Percentiles rank a stretch among this genome's conserved stretches.
Evolutionary conservation across 2,797 vertebrate species (phyloP).

Genomic region (Sebastes hubbsi): DNA sequence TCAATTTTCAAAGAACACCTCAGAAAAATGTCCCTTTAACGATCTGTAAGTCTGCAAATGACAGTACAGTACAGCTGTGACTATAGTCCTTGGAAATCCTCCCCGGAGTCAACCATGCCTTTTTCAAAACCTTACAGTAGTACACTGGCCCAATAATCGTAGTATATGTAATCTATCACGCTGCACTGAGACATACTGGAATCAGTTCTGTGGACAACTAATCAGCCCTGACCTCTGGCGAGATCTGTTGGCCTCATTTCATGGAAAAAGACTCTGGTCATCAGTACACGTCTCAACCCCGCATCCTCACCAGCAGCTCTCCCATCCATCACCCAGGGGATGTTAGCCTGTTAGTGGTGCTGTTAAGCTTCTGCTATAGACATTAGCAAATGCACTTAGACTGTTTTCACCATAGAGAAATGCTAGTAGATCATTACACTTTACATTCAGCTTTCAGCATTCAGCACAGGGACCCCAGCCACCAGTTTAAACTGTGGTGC

Average conservation of each 20-base stretch:
- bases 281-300: slow-evolving; percentile 31
- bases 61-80: neutral
- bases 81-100: neutral
- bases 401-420: slow-evolving; percentile 17
- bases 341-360: slow-evolving; percentile 47
- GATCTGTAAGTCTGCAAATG: neutral
- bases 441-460: neutral
- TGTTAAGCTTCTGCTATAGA: slow-evolving; percentile 19
- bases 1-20: neutral
- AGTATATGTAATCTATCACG: slow-evolving; percentile 9
- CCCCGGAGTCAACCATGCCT: neutral
- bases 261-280: slow-evolving; percentile 18
- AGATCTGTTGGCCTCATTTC: slow-evolving; percentile 32
- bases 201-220: slow-evolving; percentile 16
- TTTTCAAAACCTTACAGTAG: neutral
- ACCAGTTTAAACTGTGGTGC: neutral
- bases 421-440: neutral
- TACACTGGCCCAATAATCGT: neutral
- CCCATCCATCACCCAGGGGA: slow-evolving; percentile 64
- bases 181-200: neutral
- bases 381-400: slow-evolving; percentile 47
- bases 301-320: slow-evolving; percentile 42
- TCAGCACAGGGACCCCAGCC: neutral
- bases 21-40: neutral
- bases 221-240: slow-evolving; percentile 33